These are phyloP conservation scores for Lottia scabra DNA, from an alignment of 2,888 invertebrate genomes.

Conservation along the genomic window DNA sequence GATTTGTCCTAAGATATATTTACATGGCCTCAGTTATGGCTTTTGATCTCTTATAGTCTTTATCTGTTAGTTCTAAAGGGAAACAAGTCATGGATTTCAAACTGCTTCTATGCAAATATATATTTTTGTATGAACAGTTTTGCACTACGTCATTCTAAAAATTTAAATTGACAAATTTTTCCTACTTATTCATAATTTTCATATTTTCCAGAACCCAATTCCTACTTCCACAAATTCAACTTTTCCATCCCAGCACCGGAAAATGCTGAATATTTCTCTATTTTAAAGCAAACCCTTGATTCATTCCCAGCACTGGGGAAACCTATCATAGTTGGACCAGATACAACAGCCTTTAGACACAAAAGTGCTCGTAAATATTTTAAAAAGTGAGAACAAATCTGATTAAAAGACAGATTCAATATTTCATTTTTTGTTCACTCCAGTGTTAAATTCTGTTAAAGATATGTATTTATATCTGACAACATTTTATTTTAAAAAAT, in stretches of 20 bases:
- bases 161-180: not conserved
- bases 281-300: slow-evolving; percentile 29
- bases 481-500: too few species aligned
- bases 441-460: too few species aligned
- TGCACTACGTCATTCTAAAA: not conserved
- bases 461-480: too few species aligned
- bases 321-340: slow-evolving; percentile 44
- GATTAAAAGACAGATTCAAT: too few species aligned
- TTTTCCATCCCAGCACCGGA: slow-evolving; percentile 29
- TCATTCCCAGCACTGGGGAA: slow-evolving; percentile 29
- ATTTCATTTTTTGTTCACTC: too few species aligned
- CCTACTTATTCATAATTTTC: not conserved
- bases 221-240: slow-evolving; percentile 30
- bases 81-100: too few species aligned
- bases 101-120: too few species aligned
- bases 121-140: too few species aligned
- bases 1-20: too few species aligned
- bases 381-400: slow-evolving; percentile 13
- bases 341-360: slow-evolving; percentile 33
- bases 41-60: too few species aligned
- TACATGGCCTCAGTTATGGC: too few species aligned
- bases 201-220: slow-evolving; percentile 32
- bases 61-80: too few species aligned
- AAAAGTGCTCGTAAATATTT: slow-evolving; percentile 16
- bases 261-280: slow-evolving; percentile 35